Evolutionary conservation across 2,888 invertebrate species (phyloP).

Genomic region (Ophion ventricosus): DNA sequence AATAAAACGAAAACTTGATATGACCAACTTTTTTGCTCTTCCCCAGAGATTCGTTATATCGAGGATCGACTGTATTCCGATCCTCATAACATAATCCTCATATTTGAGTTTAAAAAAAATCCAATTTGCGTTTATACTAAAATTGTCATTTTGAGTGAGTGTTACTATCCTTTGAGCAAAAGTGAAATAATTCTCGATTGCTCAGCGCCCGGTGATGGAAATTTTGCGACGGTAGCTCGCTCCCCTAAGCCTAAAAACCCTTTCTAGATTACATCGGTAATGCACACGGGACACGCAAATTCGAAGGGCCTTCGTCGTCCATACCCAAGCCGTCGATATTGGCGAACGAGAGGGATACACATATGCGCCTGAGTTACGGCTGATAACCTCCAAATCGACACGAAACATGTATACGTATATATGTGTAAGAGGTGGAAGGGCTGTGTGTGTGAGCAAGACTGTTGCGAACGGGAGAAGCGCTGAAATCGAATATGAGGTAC

Average conservation of each 20-base stretch:
- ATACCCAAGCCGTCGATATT: not conserved
- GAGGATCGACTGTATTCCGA: too few species aligned
- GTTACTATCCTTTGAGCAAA: not conserved
- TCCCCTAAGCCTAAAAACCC: not conserved
- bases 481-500: constrained; percentile 80
- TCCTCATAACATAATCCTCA: too few species aligned
- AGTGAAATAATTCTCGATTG: not conserved
- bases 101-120: too few species aligned
- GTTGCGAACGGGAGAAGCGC: constrained; percentile 57
- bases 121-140: too few species aligned
- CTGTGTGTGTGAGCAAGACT: not conserved
- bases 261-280: not conserved
- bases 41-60: too few species aligned
- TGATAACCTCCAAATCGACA: constrained; percentile 20
- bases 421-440: not conserved
- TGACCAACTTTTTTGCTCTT: too few species aligned
- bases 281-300: constrained; percentile 14
- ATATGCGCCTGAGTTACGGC: constrained; percentile 5
- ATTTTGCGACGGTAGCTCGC: not conserved
- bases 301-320: not conserved
- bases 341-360: not conserved
- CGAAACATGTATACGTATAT: constrained; percentile 11
- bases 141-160: too few species aligned
- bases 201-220: not conserved
- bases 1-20: too few species aligned